Evolutionary conservation across 2,113 vertebrate genomes (phyloP), one percentile per base, ranked within the genome.

Genomic region (Clinocottus analis): DNA sequence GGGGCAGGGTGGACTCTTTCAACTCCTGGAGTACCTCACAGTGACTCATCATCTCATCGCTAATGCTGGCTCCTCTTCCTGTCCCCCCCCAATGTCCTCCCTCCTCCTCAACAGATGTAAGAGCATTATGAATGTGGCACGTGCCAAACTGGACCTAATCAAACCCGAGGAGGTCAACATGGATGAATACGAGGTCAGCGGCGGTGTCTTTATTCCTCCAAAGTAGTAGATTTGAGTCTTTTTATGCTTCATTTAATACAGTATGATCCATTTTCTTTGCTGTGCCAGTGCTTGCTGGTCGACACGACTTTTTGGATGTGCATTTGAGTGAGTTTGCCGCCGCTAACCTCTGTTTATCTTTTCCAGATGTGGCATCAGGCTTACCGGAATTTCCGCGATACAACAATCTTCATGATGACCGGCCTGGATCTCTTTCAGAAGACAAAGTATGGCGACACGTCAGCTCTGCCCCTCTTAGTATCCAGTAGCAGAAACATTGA

Each of bases 91-190:
- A 19, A 13, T 39, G n/a, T n/a, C n/a, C n/a, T n/a, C n/a, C n/a
- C n/a, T n/a, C n/a, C n/a, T n/a, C n/a, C n/a, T n/a, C n/a, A n/a
- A 96, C 80, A 99, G 97, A 93, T 99, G 97, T 90, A 96, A 97
- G 90, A 98, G 96, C 89, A 96, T 99, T 87, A 99, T 99, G 97
- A 97, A 96, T 88, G 97, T 99, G 91, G 98, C 98, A 55, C 97
- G 97, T 92, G 95, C 95, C 83, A 99, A 99, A 92, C 96, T 99
- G 90, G 96, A 98, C 93, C 95, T 99, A 87, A 97, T 99, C 92
- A 98, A 96, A 84, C 97, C 98, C 0, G 96, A 99, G 82, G 98
- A 99, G 94, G 95, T 99, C 75, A 98, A 97, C 92, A 95, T 97
- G 96, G 97, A 98, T 11, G 97, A 99, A 76, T 99, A 99, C 33